phyloP scores from a whole-genome alignment of 92 coral and sea anemone genomes.

The Epizoanthus rinbou region DNA sequence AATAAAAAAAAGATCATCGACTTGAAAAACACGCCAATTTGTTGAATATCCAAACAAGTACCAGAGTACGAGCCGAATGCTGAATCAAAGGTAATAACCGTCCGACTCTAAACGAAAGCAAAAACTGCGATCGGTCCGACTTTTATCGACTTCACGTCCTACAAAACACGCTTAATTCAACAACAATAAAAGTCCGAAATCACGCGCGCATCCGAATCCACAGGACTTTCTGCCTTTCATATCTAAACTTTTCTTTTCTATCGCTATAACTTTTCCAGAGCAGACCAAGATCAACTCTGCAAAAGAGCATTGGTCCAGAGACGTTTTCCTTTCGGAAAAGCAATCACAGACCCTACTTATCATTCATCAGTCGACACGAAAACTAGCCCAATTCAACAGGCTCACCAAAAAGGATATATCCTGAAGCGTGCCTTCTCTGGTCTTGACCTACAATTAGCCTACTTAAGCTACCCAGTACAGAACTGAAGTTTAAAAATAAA shows the following conservation, averaged over 20 bases:
- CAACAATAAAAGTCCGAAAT: background rate
- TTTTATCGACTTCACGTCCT: background rate
- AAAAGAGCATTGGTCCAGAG: background rate
- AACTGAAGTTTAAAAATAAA: background rate
- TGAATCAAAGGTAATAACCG: too few relatives aligned
- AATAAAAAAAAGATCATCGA: too few relatives aligned
- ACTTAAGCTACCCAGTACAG: slow-evolving; percentile 10
- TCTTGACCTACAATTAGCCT: background rate
- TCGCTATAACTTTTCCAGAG: slow-evolving; percentile 18
- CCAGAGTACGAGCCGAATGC: too few relatives aligned
- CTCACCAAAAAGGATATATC: background rate
- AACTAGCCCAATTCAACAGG: background rate
- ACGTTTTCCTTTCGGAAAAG: background rate
- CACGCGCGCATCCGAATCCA: background rate
- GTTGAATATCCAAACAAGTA: too few relatives aligned
- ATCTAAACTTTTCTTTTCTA: background rate
- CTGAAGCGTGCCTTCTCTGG: background rate
- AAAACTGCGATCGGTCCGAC: too few relatives aligned
- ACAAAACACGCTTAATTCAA: background rate
- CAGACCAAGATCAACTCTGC: background rate
- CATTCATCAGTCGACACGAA: slow-evolving; percentile 8
- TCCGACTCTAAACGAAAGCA: too few relatives aligned
- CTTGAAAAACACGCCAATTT: too few relatives aligned
- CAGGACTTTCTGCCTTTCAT: background rate
- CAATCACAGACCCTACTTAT: background rate